phyloP scores from a whole-genome alignment of 2,888 invertebrate genomes.

The Gryllus longicercus region DNA sequence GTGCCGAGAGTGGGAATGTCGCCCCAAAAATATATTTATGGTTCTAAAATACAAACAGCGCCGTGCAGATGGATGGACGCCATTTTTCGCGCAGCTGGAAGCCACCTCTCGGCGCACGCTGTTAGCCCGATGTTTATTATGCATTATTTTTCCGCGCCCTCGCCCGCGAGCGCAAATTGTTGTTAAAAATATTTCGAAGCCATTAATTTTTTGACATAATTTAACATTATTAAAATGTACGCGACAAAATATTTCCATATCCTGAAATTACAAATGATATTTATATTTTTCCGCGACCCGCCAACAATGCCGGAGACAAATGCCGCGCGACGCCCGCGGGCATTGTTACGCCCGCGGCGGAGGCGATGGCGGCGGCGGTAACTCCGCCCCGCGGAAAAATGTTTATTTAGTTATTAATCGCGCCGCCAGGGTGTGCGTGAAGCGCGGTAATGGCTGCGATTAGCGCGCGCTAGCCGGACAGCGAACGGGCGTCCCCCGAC shows the following conservation, averaged over 20 bases:
- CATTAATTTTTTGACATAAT: conserved; percentile 17
- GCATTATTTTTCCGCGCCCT: not conserved
- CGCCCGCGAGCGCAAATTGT: not conserved
- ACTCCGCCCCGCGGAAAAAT: conserved; percentile 10
- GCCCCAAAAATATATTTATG: not conserved
- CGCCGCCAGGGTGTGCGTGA: conserved; percentile 7
- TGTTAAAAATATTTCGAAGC: conserved; percentile 9
- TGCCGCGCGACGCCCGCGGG: not conserved
- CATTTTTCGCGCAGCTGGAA: not conserved
- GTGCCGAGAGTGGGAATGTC: too few relatives aligned
- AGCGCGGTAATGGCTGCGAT: conserved; percentile 17
- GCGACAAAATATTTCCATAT: conserved; percentile 8
- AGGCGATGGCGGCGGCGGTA: not conserved
- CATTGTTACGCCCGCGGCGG: not conserved
- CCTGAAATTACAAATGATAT: conserved; percentile 9
- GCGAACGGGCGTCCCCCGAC: conserved; percentile 8
- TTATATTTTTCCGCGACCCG: conserved; percentile 1
- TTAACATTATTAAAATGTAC: conserved; percentile 11
- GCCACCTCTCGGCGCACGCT: not conserved
- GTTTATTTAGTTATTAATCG: conserved; percentile 17
- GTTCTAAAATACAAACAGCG: not conserved
- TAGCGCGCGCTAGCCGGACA: not conserved
- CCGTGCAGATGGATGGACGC: conserved; percentile 1
- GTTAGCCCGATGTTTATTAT: conserved; percentile 10
- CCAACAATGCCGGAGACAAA: conserved; percentile 5